A percentile compares a stretch with the other conserved stretches of the same genome.
Evolutionary conservation across 1,140 invertebrate genomes (phyloP).

Genomic region (Mylabris phalerata): DNA sequence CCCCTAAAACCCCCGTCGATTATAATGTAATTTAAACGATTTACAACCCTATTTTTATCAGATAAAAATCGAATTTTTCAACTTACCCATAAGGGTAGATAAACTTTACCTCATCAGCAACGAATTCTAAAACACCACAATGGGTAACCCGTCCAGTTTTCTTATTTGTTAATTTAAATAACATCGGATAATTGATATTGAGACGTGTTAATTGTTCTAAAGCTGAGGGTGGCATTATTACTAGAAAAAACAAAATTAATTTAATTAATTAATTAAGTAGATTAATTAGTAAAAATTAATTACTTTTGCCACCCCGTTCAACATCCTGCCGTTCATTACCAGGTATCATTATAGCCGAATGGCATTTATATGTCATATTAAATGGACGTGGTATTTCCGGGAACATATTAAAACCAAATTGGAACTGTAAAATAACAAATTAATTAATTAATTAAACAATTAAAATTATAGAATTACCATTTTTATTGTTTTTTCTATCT

Average conservation of each 20-base stretch:
- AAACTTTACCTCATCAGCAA: constrained; percentile 97
- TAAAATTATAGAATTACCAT: constrained; percentile 9
- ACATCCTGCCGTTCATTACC: constrained; percentile 91
- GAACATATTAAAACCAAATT: constrained; percentile 79
- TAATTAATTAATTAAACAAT: background rate
- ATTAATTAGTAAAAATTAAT: constrained; percentile 31
- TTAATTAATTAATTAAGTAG: background rate
- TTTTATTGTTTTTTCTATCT: background rate
- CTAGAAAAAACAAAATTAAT: constrained; percentile 50
- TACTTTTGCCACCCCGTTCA: constrained; percentile 97
- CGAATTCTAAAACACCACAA: constrained; percentile 97
- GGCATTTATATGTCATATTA: constrained; percentile 80
- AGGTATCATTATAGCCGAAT: constrained; percentile 92
- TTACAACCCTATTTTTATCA: too few relatives aligned
- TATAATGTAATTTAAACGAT: too few relatives aligned
- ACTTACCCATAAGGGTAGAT: constrained; percentile 91
- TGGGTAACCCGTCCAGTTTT: constrained; percentile 84
- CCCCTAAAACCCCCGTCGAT: too few relatives aligned
- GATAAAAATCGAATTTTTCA: too few relatives aligned
- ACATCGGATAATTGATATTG: constrained; percentile 98
- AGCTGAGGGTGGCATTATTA: constrained; percentile 97
- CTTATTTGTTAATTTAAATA: constrained; percentile 93
- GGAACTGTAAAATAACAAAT: constrained; percentile 47
- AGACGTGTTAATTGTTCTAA: constrained; percentile 86
- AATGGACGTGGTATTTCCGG: constrained; percentile 73